Conservation (phyloP, 2,888 invertebrate species). For the Pediacus dermestoides region DNA sequence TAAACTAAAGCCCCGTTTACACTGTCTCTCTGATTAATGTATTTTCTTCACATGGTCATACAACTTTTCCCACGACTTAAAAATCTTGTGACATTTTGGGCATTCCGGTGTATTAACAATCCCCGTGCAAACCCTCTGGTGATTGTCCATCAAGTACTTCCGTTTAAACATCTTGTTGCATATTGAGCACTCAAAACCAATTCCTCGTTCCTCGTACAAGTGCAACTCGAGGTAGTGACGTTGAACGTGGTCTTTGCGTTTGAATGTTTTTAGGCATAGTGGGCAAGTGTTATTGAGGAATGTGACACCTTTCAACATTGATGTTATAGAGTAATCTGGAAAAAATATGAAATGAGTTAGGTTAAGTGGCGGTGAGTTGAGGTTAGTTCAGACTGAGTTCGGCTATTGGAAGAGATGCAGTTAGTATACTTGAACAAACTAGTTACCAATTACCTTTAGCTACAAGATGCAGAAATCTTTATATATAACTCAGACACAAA, state of each 20-base stretch:
- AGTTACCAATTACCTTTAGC: too few species aligned
- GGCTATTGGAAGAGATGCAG: too few species aligned
- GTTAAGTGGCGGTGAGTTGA: too few species aligned
- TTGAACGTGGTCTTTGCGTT: constrained; percentile 31
- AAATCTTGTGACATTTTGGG: constrained; percentile 9
- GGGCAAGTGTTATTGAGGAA: constrained; percentile 30
- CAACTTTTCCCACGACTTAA: constrained; percentile 9
- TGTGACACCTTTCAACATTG: constrained; percentile 22
- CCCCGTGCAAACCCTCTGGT: constrained; percentile 21
- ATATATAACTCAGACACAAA: too few species aligned
- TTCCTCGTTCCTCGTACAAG: constrained; percentile 20
- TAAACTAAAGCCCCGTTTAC: too few species aligned
- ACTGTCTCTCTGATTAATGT: too few species aligned
- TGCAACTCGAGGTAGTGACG: constrained; percentile 33
- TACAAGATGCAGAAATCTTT: too few species aligned
- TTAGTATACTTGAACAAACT: too few species aligned
- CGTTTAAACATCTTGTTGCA: constrained; percentile 29
- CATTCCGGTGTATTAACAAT: too few species aligned
- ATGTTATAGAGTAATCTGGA: constrained; percentile 16
- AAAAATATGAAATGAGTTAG: too few species aligned
- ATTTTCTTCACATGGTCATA: constrained; percentile 7
- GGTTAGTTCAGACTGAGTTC: too few species aligned
- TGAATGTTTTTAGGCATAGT: constrained; percentile 27
- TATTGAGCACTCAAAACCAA: constrained; percentile 23
- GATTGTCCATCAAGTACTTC: constrained; percentile 29